Base-by-base conservation (phyloP, 92 coral and sea anemone genomes). In the Paramuricea clavata region DNA sequence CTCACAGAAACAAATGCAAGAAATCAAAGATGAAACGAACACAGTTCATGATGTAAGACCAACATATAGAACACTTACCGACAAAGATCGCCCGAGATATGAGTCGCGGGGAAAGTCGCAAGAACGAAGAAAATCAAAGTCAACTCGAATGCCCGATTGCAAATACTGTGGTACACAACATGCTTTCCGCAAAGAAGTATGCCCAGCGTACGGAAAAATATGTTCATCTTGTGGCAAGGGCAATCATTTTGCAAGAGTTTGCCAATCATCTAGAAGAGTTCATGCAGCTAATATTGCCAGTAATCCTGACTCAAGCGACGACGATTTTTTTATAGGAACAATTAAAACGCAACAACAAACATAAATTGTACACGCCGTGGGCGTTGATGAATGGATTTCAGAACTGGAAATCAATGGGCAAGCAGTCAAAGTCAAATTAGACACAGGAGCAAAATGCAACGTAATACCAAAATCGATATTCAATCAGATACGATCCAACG, bases 241-340 rank as follows among this genome's bases (percentile, higher is more conserved):
- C 52, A 47, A 47, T 47, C 52, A 47, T 47, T 47, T 47, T 47
- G 13, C 52, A 12, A 47, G 52, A 47, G 52, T 47, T 47, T 47
- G 52, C 17, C 33, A 33, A 64, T 64, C 71, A 33, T 27, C 71
- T 12, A 64, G 12, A 64, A 27, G 71, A 64, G 71, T 64, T 64
- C 71, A 64, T 33, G 71, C 71, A 27, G 39, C 71, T 27, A 64
- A n/a, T 64, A 33, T 64, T 33, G 71, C 33, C 71, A 64, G 39
- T 33, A 27, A 64, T 27, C 34, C 71, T 27, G 39, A 33, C 71
- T 47, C 52, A 47, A 47, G 52, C 17, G 52, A 47, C 52, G 52
- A 47, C 52, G 16, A 47, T 2, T 47, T 64, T n/a, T 64, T 27
- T 33, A 16, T 64, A 64, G 71, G 71, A 64, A 64, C 71, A 27